Base-by-base conservation (phyloP, 2,888 invertebrate species). In the Microplitis manilae region DNA sequence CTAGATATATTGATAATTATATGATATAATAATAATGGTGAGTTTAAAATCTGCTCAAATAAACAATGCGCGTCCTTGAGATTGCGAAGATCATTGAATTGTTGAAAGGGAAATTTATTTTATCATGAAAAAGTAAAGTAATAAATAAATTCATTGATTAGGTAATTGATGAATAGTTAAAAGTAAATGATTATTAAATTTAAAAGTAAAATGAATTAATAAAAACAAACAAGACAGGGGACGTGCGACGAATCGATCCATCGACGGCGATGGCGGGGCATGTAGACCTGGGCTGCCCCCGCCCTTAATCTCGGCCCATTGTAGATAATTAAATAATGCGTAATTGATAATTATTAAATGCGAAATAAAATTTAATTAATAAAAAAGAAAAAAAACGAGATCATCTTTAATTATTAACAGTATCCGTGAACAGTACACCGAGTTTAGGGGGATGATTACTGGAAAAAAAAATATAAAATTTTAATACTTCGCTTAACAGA, bases 281-380 rank as follows among this genome's bases (percentile, higher is more conserved):
- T 86, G 90, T 90, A 90, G 90, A 89, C 89, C 81, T 89, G 90
- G 90, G 90, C 90, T 88, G 88, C 89, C 88, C 89, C 88, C 87
- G 89, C 89, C 88, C 88, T 87, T 87, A 87, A 83, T 87, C 86
- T 88, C 89, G 90, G 90, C 90, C 90, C 90, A 85, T 89, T 90
- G 90, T 90, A 90, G 90, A 90, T 90, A 90, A 88, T 87, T 87
- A 87, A 30, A 86, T 86, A 85, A 86, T 83, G 86, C 86, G 84
- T 83, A 85, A 87, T 50, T 86, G 84, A 86, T 82, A 82, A 84
- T 82, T 81, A 81, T 79, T 81, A 75, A 79, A 81, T 68, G 77
- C 80, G 81, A 76, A 75, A 77, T 62, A 17, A 62, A 62, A 15
- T 62, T 62, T 15, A 62, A 62, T 62, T 20, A 62, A 30, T 20